Evolutionary conservation across 2,888 invertebrate species (phyloP).

Genomic region (Criorhina ranunculi): DNA sequence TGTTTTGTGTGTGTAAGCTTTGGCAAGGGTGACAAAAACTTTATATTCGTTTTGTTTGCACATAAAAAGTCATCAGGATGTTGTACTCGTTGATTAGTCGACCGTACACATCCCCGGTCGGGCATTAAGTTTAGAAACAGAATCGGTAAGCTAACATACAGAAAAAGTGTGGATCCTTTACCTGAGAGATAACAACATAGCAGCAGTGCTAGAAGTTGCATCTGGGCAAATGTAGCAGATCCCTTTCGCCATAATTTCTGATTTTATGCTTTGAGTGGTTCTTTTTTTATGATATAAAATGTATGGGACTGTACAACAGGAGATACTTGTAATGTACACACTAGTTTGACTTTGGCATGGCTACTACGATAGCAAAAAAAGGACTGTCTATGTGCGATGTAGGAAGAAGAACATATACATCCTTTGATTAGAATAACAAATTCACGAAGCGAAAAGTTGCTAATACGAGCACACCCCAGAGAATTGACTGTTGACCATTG

Average conservation of each 20-base stretch:
- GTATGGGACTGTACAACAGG: constrained; percentile 18
- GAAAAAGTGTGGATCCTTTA: constrained; percentile 53
- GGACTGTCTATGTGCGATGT: constrained; percentile 36
- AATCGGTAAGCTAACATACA: constrained; percentile 47
- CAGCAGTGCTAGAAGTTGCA: constrained; percentile 51
- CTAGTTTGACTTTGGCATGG: constrained; percentile 7
- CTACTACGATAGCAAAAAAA: neutral
- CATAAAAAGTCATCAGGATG: constrained; percentile 76
- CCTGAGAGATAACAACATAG: constrained; percentile 67
- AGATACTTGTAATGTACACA: constrained; percentile 8
- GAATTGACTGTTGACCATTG: constrained; percentile 8
- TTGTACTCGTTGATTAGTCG: constrained; percentile 77
- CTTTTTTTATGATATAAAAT: constrained; percentile 37
- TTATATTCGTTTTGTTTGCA: constrained; percentile 68
- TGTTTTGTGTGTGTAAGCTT: constrained; percentile 59
- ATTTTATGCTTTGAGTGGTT: constrained; percentile 64
- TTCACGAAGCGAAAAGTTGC: constrained; percentile 34
- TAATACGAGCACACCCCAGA: constrained; percentile 24
- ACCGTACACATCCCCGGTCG: constrained; percentile 73
- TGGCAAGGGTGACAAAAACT: constrained; percentile 74
- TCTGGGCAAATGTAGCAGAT: constrained; percentile 44
- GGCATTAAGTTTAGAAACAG: constrained; percentile 75
- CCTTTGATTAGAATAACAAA: constrained; percentile 69
- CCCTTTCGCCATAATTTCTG: constrained; percentile 69
- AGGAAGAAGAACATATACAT: constrained; percentile 46